phyloP scores from a whole-genome alignment of 2,113 vertebrate genomes.

The Carettochelys insculpta region DNA sequence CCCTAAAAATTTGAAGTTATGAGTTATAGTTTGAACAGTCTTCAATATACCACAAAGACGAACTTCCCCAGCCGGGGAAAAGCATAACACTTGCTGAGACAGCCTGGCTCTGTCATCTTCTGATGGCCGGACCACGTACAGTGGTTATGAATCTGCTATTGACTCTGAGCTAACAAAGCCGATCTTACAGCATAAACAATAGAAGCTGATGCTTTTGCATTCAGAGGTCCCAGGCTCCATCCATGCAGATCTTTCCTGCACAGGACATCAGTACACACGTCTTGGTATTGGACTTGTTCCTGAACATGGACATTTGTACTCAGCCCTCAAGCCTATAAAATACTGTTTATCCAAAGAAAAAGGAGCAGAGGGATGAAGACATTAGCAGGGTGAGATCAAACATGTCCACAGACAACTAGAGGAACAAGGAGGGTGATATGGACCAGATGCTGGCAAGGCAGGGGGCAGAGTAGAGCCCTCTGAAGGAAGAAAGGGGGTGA shows the following conservation, averaged over 20 bases:
- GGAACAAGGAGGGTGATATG: background rate
- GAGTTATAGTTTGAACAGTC: background rate
- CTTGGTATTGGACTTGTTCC: background rate
- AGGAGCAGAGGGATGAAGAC: constrained; percentile 6
- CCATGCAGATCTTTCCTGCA: fast-evolving
- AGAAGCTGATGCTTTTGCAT: background rate
- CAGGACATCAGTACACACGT: background rate
- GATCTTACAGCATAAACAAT: background rate
- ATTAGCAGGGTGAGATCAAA: constrained; percentile 34
- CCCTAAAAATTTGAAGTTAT: background rate
- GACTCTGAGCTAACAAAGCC: fast-evolving
- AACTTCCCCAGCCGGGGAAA: background rate
- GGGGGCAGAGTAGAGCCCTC: background rate
- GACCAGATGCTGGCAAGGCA: constrained; percentile 34
- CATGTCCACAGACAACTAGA: background rate
- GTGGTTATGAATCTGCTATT: background rate
- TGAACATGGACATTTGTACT: background rate
- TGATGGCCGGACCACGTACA: background rate
- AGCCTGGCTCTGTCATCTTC: background rate
- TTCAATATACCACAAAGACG: background rate
- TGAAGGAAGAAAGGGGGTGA: background rate
- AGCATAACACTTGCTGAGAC: background rate
- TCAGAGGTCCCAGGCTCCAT: background rate
- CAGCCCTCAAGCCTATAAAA: background rate
- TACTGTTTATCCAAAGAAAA: background rate